phyloP scores from a whole-genome alignment of 2,113 vertebrate species.

The Cyrtonyx montezumae region DNA sequence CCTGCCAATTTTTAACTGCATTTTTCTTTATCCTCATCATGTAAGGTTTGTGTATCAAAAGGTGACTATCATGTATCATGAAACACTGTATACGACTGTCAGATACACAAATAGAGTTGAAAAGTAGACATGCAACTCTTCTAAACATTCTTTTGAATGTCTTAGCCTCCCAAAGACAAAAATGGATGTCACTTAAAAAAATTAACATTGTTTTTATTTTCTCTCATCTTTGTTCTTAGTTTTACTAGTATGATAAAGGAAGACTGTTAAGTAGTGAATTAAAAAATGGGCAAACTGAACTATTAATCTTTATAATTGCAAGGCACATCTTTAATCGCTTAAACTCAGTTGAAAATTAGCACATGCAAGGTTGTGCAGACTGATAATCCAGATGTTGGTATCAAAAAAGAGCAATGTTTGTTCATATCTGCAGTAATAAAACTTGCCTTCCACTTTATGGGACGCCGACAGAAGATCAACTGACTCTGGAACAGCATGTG shows the following conservation, averaged over 20 bases:
- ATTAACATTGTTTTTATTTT: too few relatives aligned
- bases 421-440: constrained; percentile 68
- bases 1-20: neutral
- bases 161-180: neutral
- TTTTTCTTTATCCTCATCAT: neutral
- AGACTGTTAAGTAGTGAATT: neutral
- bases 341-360: constrained; percentile 6
- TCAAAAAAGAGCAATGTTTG: constrained; percentile 55
- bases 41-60: neutral
- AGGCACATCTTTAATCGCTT: constrained; percentile 65
- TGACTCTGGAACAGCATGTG: constrained; percentile 54
- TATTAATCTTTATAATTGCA: neutral
- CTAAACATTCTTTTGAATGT: neutral
- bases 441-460: constrained; percentile 68
- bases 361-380: constrained; percentile 12
- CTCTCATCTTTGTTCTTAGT: neutral
- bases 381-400: constrained; percentile 48
- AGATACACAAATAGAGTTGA: neutral
- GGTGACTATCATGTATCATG: neutral
- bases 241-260: neutral
- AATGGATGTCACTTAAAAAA: neutral
- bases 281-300: too few relatives aligned
- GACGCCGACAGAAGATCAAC: constrained; percentile 69
- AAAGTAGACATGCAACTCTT: neutral
- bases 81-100: neutral